phyloP scores from a whole-genome alignment of 2,888 invertebrate genomes.

The Nephrotoma flavescens region DNA sequence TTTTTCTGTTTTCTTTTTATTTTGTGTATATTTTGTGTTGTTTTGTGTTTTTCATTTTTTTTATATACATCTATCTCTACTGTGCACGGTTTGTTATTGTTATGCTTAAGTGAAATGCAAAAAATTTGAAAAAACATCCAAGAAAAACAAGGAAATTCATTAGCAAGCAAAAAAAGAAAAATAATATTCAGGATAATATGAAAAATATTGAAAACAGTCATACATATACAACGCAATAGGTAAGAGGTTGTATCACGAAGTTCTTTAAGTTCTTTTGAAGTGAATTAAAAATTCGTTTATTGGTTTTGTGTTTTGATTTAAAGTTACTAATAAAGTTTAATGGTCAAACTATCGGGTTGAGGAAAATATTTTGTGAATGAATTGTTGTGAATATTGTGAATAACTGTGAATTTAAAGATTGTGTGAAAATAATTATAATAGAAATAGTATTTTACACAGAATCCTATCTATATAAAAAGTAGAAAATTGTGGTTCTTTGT shows the following conservation, averaged over 20 bases:
- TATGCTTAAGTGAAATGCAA: background rate
- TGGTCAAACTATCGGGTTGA: background rate
- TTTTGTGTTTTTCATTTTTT: background rate
- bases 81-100: background rate
- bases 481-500: background rate
- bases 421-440: background rate
- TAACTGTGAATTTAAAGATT: background rate
- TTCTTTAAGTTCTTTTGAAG: background rate
- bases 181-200: background rate
- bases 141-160: background rate
- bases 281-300: background rate
- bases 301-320: background rate
- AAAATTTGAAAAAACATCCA: background rate
- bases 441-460: background rate
- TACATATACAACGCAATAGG: background rate
- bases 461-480: background rate
- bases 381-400: background rate
- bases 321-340: background rate
- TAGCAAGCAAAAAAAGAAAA: background rate
- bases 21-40: background rate
- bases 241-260: background rate
- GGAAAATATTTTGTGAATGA: background rate
- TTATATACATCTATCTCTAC: background rate
- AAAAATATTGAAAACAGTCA: background rate
- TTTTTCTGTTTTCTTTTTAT: background rate